Evolutionary conservation across 2,888 invertebrate species (phyloP).

Genomic region (Rosalia funebris): DNA sequence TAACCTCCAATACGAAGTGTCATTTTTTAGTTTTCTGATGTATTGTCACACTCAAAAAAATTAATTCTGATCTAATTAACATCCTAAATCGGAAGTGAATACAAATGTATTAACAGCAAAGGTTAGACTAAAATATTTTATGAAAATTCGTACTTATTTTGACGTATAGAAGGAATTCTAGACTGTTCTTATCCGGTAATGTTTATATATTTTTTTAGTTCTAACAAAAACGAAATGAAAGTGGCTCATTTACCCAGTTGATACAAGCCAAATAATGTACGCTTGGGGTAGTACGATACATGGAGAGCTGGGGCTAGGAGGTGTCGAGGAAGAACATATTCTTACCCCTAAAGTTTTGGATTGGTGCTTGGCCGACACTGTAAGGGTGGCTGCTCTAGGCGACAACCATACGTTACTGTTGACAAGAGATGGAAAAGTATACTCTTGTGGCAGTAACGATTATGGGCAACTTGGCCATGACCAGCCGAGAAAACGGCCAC

Average conservation of each 20-base stretch:
- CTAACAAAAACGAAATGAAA: conserved; percentile 28
- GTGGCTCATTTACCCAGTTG: conserved; percentile 3
- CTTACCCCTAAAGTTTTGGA: conserved; percentile 71
- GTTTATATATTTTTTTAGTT: conserved; percentile 22
- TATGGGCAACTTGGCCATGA: conserved; percentile 89
- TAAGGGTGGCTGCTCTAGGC: conserved; percentile 77
- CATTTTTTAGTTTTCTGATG: conserved; percentile 26
- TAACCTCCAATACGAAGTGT: conserved; percentile 29
- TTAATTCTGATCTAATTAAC: conserved; percentile 14
- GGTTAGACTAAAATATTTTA: neutral
- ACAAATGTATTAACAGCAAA: conserved; percentile 23
- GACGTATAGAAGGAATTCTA: conserved; percentile 7
- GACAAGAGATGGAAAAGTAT: conserved; percentile 80
- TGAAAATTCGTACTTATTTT: neutral
- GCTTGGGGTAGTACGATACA: conserved; percentile 83
- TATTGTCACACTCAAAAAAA: conserved; percentile 25
- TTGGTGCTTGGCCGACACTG: conserved; percentile 70
- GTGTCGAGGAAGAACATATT: conserved; percentile 77
- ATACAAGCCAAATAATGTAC: conserved; percentile 64
- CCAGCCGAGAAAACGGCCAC: conserved; percentile 73
- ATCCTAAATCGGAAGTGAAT: conserved; percentile 27
- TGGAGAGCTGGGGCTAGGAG: conserved; percentile 83
- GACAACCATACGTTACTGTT: conserved; percentile 84
- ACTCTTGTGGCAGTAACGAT: conserved; percentile 94
- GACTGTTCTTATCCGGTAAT: conserved; percentile 6